Evolutionary conservation across 2,888 invertebrate species (phyloP), one percentile per base, ranked within the genome.

Genomic region (Macaria notata): DNA sequence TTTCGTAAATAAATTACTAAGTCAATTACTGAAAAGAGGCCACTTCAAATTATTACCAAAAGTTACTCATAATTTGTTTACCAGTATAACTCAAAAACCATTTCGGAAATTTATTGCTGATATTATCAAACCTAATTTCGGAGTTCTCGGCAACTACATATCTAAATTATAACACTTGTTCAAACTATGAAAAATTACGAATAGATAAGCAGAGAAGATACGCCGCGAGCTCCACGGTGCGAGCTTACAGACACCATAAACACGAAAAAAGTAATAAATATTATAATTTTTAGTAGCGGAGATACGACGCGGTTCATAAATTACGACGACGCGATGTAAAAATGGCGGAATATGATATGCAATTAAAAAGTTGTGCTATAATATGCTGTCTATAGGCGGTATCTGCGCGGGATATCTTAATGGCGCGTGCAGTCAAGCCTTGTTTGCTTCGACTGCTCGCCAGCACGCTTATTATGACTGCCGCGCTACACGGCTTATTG

Each of bases 371-470:
- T 72, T 76, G 8, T 7, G n/a, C 41, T n/a, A n/a, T 3, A 76
- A 81, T 69, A 77, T 77, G 75, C 72, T 79, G 73, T 73, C 73
- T 61, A 72, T 72, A 68, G 61, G 64, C 64, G 66, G 63, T 85
- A 85, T 86, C 84, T 63, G 71, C 65, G 66, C 66, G 64, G 75
- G 77, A 80, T 81, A 86, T 86, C 84, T 85, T 81, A 85, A 85
- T 86, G 72, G 83, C 79, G 78, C 79, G 83, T 77, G 79, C 81
- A 77, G 78, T 80, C 76, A 75, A 73, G 76, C 68, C 83, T 83
- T 85, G 84, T 84, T 85, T 84, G 77, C 80, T 75, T 56, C 74
- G 72, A 51, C 45, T 43, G 44, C 69, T 70, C 71, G 66, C 72
- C 69, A 68, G 69, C 70, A 75, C 74, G 80, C 73, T 75, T 79